A percentile compares a stretch with the other conserved stretches of the same genome.
Conservation (phyloP, 2,113 vertebrate genomes). For the Camelus bactrianus region DNA sequence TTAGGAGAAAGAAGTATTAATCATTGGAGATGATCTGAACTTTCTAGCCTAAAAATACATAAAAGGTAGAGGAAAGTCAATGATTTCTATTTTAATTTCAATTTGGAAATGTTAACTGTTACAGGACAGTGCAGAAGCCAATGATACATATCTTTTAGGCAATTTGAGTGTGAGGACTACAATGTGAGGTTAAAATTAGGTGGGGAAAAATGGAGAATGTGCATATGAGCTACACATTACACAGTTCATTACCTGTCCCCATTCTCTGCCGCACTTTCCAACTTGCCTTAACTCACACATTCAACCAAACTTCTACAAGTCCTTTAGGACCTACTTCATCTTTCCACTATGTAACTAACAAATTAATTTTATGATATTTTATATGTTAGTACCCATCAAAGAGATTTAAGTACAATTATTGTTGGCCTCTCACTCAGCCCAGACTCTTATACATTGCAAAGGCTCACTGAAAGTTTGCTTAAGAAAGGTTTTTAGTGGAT, state of each 20-base stretch:
- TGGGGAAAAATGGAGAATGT: background rate
- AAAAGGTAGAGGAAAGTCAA: background rate
- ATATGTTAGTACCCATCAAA: background rate
- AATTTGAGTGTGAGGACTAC: background rate
- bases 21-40: background rate
- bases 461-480: background rate
- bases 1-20: background rate
- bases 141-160: background rate
- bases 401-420: background rate
- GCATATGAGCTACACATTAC: background rate
- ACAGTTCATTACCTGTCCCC: background rate
- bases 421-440: background rate
- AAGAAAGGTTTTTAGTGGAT: background rate
- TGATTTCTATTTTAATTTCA: conserved; percentile 3
- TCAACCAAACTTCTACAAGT: background rate
- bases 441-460: too few relatives aligned
- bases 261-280: background rate
- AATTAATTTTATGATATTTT: background rate
- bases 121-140: background rate
- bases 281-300: background rate
- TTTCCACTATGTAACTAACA: background rate
- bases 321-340: background rate
- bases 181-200: background rate
- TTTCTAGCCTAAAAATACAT: background rate
- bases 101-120: background rate